Conservation (phyloP, 1,140 invertebrate species). For the Eurosta solidaginis region DNA sequence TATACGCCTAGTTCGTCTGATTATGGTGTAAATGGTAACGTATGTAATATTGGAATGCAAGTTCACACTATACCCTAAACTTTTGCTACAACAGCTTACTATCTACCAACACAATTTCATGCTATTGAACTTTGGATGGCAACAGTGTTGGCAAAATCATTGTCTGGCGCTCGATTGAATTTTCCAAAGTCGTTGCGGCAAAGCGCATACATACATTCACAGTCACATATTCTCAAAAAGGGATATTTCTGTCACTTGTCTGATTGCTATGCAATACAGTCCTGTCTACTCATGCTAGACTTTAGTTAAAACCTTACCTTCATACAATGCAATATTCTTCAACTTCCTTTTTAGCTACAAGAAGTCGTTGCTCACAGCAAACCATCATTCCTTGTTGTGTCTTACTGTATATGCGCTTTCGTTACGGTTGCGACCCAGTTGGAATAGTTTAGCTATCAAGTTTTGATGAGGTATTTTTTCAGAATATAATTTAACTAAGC, state of each 20-base stretch:
- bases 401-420: background rate
- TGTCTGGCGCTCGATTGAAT: background rate
- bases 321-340: background rate
- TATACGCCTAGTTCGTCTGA: too few species aligned
- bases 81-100: background rate
- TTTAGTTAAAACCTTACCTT: background rate
- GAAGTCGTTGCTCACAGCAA: background rate
- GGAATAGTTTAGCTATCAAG: too few species aligned
- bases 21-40: too few species aligned
- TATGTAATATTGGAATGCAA: too few species aligned
- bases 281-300: background rate
- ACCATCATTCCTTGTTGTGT: background rate
- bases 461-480: too few species aligned
- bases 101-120: background rate
- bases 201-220: background rate
- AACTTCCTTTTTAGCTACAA: background rate
- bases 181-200: background rate
- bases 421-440: background rate
- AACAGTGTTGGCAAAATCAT: background rate
- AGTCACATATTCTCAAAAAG: background rate
- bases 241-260: conserved; percentile 5
- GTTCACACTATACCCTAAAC: too few species aligned
- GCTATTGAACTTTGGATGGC: background rate
- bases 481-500: too few species aligned
- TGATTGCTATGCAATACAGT: background rate